Evolutionary conservation across 2,888 invertebrate genomes (phyloP), one percentile per base, ranked within the genome.

Genomic region (Vanessa cardui): DNA sequence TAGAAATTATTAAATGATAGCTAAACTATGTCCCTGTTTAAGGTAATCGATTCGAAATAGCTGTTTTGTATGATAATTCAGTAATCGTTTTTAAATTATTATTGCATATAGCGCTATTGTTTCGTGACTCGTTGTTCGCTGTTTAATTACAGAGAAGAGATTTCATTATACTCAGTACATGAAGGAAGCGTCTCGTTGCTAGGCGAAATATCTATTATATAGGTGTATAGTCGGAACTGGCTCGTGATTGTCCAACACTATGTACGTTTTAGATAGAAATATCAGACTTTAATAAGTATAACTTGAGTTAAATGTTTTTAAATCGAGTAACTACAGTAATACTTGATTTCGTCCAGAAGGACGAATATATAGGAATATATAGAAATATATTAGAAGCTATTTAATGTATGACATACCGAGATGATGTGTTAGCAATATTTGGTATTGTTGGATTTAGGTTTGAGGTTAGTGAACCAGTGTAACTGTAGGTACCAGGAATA

Each of bases 81-180:
- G 31, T 52, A 44, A 59, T 52, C 45, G 49, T 62, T 54, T 62
- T 46, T 50, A 46, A 62, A 58, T 67, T 47, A 33, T 67, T 58
- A 62, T 67, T 62, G 62, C 58, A 62, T 65, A 65, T 54, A 18
- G 31, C 44, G 50, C 31, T 58, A 49, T 62, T 52, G 58, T 62
- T 58, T 45, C 8, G 31, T 50, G 18, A 21, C 44, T 49, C 12
- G 59, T 62, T 62, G 49, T 62, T 66, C 44, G 62, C 62, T 33
- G 49, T 58, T 67, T 67, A 62, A 63, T 67, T 67, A 67, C 63
- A 67, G 44, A 59, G 21, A 59, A 59, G 62, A 59, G 58, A 59
- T 58, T 67, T 58, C 50, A 63, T 63, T 61, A 58, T 50, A 61
- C 18, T 45, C 49, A 64, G 64, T n/a, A 26, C 58, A 47, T 21